These are phyloP conservation scores for Pelusios castaneus DNA, from an alignment of 2,113 vertebrate species.

Conservation along the genomic window DNA sequence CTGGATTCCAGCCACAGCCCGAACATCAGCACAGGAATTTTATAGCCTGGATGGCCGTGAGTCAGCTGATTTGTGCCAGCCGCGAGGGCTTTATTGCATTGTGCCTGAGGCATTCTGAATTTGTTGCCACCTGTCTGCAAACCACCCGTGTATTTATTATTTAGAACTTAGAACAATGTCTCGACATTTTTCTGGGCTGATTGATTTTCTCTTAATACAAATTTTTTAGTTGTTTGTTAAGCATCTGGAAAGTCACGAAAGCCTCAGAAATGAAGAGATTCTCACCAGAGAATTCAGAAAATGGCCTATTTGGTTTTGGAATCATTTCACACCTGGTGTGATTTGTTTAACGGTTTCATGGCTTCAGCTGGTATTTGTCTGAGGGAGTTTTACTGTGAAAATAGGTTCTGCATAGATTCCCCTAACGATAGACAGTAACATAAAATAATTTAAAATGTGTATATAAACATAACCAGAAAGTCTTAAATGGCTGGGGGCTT, in stretches of 20 bases:
- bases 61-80: background rate
- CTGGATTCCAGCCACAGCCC: background rate
- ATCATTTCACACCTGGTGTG: conserved; percentile 35
- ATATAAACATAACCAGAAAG: background rate
- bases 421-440: background rate
- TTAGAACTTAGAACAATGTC: background rate
- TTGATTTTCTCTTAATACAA: background rate
- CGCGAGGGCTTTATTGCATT: background rate
- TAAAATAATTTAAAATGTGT: conserved; percentile 11
- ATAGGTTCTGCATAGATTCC: background rate
- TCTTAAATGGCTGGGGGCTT: background rate
- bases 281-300: conserved; percentile 28
- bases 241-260: conserved; percentile 43
- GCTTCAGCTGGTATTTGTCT: conserved; percentile 25
- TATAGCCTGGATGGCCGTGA: background rate
- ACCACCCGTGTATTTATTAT: background rate
- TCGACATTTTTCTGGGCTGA: background rate
- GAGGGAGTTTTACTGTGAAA: conserved; percentile 41
- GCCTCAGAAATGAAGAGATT: conserved; percentile 16
- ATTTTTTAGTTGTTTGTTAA: conserved; percentile 50
- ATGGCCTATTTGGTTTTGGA: conserved; percentile 13
- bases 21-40: background rate
- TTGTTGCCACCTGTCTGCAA: background rate
- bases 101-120: background rate
- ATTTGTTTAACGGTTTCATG: conserved; percentile 37